phyloP scores from a whole-genome alignment of 2,888 invertebrate species.

The Strigamia crassipes region DNA sequence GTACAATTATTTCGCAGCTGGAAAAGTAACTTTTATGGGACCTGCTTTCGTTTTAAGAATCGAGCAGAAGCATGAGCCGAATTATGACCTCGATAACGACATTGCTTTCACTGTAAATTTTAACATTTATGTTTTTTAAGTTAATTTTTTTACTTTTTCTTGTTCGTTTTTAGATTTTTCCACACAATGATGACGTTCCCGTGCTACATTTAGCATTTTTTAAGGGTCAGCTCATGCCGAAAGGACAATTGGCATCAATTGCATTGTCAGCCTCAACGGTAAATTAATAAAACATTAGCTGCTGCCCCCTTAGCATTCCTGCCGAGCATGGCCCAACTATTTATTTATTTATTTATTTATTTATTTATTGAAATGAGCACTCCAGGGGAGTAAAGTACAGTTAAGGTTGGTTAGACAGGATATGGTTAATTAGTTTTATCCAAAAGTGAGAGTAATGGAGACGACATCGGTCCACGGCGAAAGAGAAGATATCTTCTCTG shows the following conservation, averaged over 20 bases:
- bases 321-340: background rate
- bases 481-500: too few relatives aligned
- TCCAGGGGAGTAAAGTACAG: too few relatives aligned
- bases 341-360: too few relatives aligned
- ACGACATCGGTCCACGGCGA: too few relatives aligned
- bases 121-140: too few relatives aligned
- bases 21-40: background rate
- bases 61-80: background rate
- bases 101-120: background rate
- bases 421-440: too few relatives aligned
- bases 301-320: too few relatives aligned
- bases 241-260: background rate
- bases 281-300: too few relatives aligned
- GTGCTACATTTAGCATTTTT: slow-evolving; percentile 43
- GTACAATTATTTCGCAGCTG: background rate
- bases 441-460: too few relatives aligned
- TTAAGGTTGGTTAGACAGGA: too few relatives aligned
- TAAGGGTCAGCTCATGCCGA: slow-evolving; percentile 36
- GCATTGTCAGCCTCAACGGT: slow-evolving; percentile 36
- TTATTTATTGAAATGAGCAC: too few relatives aligned
- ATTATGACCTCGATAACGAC: background rate
- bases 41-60: slow-evolving; percentile 29
- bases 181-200: slow-evolving; percentile 26
- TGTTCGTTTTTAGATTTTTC: slow-evolving; percentile 28
- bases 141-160: background rate